Percentiles rank a stretch among this genome's conserved stretches.
phyloP scores from a whole-genome alignment of 2,113 vertebrate species.

The Theropithecus gelada region DNA sequence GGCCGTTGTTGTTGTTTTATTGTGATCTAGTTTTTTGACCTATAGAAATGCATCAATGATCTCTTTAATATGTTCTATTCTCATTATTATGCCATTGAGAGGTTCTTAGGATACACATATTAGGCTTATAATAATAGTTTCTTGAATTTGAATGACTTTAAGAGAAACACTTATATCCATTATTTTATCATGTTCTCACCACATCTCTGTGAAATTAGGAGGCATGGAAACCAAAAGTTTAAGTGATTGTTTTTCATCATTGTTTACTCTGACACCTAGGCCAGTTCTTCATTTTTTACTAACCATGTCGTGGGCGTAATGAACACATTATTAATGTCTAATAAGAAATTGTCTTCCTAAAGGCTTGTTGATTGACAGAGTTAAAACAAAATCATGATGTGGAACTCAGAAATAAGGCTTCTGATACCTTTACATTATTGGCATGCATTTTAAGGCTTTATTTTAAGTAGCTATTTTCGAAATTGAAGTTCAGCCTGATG shows the following conservation, averaged over 20 bases:
- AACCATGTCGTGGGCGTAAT: background rate
- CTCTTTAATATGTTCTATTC: background rate
- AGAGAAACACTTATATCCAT: conserved; percentile 2
- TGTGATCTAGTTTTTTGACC: background rate
- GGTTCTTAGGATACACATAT: background rate
- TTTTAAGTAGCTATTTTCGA: conserved; percentile 28
- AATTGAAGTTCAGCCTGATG: background rate
- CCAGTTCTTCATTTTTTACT: background rate
- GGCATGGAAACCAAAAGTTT: background rate
- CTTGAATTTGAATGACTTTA: conserved; percentile 19
- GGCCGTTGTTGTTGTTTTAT: background rate
- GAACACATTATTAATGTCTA: conserved; percentile 5
- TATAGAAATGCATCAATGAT: background rate
- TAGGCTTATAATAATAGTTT: background rate
- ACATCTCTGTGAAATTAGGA: background rate
- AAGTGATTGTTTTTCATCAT: background rate
- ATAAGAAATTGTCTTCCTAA: background rate
- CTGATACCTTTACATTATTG: conserved; percentile 5
- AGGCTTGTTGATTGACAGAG: background rate
- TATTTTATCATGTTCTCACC: background rate
- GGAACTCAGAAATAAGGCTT: conserved; percentile 18
- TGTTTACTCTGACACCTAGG: conserved; percentile 14
- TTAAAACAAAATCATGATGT: conserved; percentile 44
- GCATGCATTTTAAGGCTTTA: background rate
- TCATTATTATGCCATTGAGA: background rate